These are phyloP conservation scores for Anniella stebbinsi DNA, from an alignment of 2,797 vertebrate genomes.

Conservation along the genomic window DNA sequence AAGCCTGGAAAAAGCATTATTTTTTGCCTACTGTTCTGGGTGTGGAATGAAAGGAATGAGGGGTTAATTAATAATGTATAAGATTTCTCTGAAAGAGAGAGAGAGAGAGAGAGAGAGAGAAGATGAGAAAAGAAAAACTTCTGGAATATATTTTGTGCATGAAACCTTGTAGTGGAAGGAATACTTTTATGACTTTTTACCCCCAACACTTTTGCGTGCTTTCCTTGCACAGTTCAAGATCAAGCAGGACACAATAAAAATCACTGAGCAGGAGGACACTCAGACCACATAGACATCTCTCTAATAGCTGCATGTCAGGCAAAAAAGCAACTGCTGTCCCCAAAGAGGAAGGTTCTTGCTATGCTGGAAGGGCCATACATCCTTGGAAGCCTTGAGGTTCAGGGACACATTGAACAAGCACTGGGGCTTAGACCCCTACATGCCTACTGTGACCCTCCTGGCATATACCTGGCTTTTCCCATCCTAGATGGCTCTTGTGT, in stretches of 20 bases:
- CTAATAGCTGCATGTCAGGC: not conserved
- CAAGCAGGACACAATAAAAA: not conserved
- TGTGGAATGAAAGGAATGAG: conserved; percentile 41
- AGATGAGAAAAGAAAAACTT: conserved; percentile 11
- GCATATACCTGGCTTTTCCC: not conserved
- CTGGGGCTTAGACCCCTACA: not conserved
- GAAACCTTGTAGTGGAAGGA: not conserved
- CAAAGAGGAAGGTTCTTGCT: not conserved
- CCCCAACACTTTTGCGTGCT: not conserved
- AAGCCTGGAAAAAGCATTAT: conserved; percentile 61
- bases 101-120: not conserved
- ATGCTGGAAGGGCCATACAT: not conserved
- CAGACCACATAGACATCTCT: not conserved
- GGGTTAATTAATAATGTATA: conserved; percentile 55
- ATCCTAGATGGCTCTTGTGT: not conserved
- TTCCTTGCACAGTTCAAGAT: not conserved
- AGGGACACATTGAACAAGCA: not conserved
- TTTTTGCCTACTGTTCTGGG: conserved; percentile 48
- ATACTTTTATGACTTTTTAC: not conserved
- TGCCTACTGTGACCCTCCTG: too few relatives aligned
- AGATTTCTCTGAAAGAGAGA: conserved; percentile 2
- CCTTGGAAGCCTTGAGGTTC: not conserved
- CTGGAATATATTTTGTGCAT: conserved; percentile 8
- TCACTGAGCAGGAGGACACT: not conserved
- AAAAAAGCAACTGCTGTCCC: not conserved